Base-by-base conservation (phyloP, 2,797 vertebrate species). In the Falco cherrug region DNA sequence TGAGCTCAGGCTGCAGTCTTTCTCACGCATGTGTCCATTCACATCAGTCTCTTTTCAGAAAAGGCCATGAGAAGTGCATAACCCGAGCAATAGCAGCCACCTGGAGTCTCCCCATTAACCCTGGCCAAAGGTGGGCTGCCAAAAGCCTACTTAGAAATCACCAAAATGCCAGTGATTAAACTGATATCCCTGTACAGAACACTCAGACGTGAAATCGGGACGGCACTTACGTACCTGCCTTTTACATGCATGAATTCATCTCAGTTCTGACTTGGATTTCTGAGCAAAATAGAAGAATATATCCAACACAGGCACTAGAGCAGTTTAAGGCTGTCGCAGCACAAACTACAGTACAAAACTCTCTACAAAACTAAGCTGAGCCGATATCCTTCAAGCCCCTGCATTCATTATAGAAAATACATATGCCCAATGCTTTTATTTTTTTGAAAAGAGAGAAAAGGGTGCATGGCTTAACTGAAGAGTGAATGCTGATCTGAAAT, bases 11-110 rank as follows among this genome's bases (percentile, higher is more conserved):
- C 75, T 80, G 69, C 53, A 69, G 48, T 8, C 37, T 71, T 83
- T 94, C 81, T 89, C 85, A 70, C 0, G 0, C 2, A 21, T 3
- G 5, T 0, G 0, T 80, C 37, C 71, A 65, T 35, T 61, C 26
- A 70, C 41, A 76, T 2, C 82, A 73, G 51, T 35, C n/a, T 76
- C 25, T 69, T 92, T 60, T 33, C 54, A 91, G 75, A 83, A 85
- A 83, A 2, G 31, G 28, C 67, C 77, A 26, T 84, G 69, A 64
- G 53, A 94, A 90, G 37, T 29, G 13, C 60, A 39, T 13, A 50
- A 35, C 33, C 31, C 1, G 0, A 89, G 56, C 2, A 8, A 82
- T 2, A 82, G 45, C 59, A 90, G 63, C 77, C 65, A 81, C 59
- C 67, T 84, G 80, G 43, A 91, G 37, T 28, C 56, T 84, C 63